phyloP scores from a whole-genome alignment of 2,888 invertebrate genomes.

The Holacanthella duospinosa region DNA sequence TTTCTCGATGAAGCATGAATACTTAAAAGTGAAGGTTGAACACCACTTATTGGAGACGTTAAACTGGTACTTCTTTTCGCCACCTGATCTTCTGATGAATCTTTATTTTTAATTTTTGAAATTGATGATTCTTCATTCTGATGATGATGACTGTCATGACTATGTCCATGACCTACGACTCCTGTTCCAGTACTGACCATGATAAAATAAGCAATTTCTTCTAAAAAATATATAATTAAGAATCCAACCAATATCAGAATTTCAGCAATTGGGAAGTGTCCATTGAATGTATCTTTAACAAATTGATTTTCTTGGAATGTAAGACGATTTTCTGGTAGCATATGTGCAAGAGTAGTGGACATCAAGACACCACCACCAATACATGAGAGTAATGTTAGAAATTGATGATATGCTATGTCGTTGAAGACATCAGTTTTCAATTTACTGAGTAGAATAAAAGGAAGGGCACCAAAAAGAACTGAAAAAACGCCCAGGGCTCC shows the following conservation, averaged over 20 bases:
- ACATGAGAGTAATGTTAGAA: constrained; percentile 58
- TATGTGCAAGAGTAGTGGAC: constrained; percentile 61
- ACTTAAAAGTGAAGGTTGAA: background rate
- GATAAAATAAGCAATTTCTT: constrained; percentile 37
- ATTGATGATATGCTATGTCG: constrained; percentile 22
- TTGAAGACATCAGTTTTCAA: constrained; percentile 15
- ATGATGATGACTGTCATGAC: background rate
- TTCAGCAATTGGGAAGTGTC: constrained; percentile 33
- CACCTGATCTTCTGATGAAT: background rate
- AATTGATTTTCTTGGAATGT: constrained; percentile 8
- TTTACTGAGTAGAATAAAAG: constrained; percentile 19
- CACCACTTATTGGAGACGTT: background rate
- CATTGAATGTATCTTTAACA: constrained; percentile 20
- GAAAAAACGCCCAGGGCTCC: constrained; percentile 28
- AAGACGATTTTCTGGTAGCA: constrained; percentile 61
- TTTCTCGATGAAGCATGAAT: background rate
- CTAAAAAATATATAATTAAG: constrained; percentile 31
- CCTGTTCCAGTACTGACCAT: constrained; percentile 26
- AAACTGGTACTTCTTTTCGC: background rate
- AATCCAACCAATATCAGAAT: constrained; percentile 32
- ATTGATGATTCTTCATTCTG: background rate
- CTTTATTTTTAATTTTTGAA: background rate
- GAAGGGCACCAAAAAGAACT: constrained; percentile 27
- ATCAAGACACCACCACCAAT: constrained; percentile 71
- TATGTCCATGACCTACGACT: constrained; percentile 5